Evolutionary conservation across 2,888 invertebrate genomes (phyloP), one percentile per base, ranked within the genome.

Genomic region (Idaea dimidiata): DNA sequence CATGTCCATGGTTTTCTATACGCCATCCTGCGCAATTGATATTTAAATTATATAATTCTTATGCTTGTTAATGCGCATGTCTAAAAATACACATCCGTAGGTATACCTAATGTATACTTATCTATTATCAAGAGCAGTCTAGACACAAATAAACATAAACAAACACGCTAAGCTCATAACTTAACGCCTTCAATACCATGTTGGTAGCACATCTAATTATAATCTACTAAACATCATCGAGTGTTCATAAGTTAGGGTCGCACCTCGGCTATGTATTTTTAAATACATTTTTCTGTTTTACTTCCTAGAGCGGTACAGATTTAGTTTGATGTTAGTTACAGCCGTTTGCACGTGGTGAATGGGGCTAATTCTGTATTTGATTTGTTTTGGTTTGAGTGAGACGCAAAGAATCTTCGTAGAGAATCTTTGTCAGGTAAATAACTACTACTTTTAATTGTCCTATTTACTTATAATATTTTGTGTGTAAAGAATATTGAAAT

Each of bases 161-260:
- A 32, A 32, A 32, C 32, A 32, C 43, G 43, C 43, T 43, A 43
- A 43, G 63, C 57, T 60, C 57, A 63, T 66, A 60, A 58, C 59
- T 59, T 60, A 66, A 66, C 61, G 62, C 62, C 66, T 59, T 17
- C 57, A 75, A 77, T 78, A 61, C 58, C 66, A 69, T 72, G 83
- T 83, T 82, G 81, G 84, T 82, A 84, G 84, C 86, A 80, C 79
- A 78, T 88, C 91, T 91, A 92, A 91, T 92, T 92, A 92, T 92
- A 92, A 89, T 90, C 90, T 84, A 86, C 91, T 89, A 88, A 90
- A 89, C 88, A 89, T 89, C 89, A 90, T 88, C 87, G 88, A 86
- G 86, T 85, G 85, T 81, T 86, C 78, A 86, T 87, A 87, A 87
- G 74, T 85, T 90, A 87, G 91, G 91, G 89, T 88, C 85, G 88